phyloP scores from a whole-genome alignment of 2,888 invertebrate genomes.

The Cloeon dipterum region DNA sequence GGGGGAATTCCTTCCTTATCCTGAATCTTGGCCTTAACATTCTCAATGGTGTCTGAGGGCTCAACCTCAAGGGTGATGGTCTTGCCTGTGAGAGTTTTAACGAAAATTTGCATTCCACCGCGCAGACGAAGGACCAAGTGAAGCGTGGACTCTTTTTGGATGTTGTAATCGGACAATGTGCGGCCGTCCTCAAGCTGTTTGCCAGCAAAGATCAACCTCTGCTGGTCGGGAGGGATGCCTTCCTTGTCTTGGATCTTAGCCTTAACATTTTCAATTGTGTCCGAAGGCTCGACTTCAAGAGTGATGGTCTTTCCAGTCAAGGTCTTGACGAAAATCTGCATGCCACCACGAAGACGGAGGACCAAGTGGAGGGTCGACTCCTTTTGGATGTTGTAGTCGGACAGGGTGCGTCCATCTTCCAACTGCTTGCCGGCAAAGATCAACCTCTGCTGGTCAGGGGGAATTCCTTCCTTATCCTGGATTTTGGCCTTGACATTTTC shows the following conservation, averaged over 20 bases:
- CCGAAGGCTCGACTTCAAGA: constrained; percentile 19
- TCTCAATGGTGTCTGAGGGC: constrained; percentile 26
- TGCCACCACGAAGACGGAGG: constrained; percentile 34
- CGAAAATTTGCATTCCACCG: constrained; percentile 42
- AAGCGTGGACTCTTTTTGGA: constrained; percentile 31
- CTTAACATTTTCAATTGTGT: constrained; percentile 26
- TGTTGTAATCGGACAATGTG: constrained; percentile 29
- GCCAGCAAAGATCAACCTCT: constrained; percentile 19
- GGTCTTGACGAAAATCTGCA: constrained; percentile 28
- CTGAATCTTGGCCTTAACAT: constrained; percentile 23
- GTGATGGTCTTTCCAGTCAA: constrained; percentile 25
- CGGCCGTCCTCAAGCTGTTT: constrained; percentile 22
- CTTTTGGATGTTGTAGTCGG: constrained; percentile 31
- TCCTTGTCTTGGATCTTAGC: constrained; percentile 23
- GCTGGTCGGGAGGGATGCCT: constrained; percentile 19
- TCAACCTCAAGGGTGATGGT: constrained; percentile 33
- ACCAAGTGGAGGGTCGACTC: constrained; percentile 31
- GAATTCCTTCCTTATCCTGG: constrained; percentile 21
- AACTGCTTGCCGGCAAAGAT: constrained; percentile 32
- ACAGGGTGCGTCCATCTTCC: constrained; percentile 29
- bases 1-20: constrained; percentile 20
- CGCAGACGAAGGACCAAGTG: constrained; percentile 30
- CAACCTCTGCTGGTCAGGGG: constrained; percentile 23
- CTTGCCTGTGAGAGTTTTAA: constrained; percentile 30
- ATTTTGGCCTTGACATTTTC: constrained; percentile 26